Evolutionary conservation across 2,888 invertebrate species (phyloP), one percentile per base, ranked within the genome.

Genomic region (Glyphotaelius pellucidus): DNA sequence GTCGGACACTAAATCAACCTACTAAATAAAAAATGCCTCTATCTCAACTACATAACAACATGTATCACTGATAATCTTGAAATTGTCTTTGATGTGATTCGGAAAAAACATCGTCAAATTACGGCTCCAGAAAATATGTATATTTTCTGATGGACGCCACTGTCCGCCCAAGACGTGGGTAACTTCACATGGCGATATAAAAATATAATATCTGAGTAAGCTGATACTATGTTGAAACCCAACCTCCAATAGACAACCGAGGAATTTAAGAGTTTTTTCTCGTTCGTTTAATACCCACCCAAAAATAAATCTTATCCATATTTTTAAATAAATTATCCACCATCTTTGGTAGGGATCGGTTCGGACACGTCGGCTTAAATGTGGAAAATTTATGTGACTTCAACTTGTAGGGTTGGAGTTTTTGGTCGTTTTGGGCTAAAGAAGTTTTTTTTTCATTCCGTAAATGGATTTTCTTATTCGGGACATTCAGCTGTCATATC

Each of bases 261-360:
- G 88, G 88, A 88, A 88, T 88, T 88, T 32, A 52, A 67, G 88
- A 88, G 88, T 88, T 88, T 88, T 88, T 88, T 88, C 88, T 52
- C 32, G 32, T 88, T 85, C 67, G 9, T 67, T 88, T 88, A 88
- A 52, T 88, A 32, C 88, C 88, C 88, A 67, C 88, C 88, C 88
- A 88, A 88, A 88, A 88, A 86, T 86, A 86, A 86, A 88, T 15
- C 67, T 30, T 52, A 88, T 88, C 88, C 92, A 92, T 92, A 93
- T 92, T 93, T 92, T 92, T 91, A 91, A 91, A 93, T 93, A 93
- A 92, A 93, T 93, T 93, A 93, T 92, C 90, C 90, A 79, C 89
- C 90, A 85, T 89, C 89, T 83, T 52, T 80, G 80, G 83, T 35
- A 25, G 35, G 47, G 35, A 30, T 83, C 92, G 92, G 91, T 90